A percentile compares a stretch with the other conserved stretches of the same genome.
phyloP scores from a whole-genome alignment of 2,113 vertebrate species.

The Trogon melanurus region DNA sequence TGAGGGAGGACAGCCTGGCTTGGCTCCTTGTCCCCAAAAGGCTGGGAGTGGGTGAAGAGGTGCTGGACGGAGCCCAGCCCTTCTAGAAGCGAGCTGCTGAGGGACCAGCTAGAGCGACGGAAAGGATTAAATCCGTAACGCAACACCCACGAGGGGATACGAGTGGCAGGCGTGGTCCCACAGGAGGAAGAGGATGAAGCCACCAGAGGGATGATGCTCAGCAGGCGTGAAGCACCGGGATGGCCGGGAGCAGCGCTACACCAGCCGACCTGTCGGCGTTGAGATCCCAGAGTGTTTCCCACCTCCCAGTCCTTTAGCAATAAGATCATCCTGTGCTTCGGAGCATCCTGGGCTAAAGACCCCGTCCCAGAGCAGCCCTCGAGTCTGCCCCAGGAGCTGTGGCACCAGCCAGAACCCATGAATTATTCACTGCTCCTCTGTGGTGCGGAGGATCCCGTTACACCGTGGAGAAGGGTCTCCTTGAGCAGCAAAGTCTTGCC shows the following conservation, averaged over 20 bases:
- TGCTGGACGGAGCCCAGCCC: not conserved
- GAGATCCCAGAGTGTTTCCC: not conserved
- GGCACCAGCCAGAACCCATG: not conserved
- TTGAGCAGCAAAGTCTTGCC: not conserved
- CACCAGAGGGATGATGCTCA: accelerated
- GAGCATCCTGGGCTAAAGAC: not conserved
- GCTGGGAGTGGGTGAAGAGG: not conserved
- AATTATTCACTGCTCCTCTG: not conserved
- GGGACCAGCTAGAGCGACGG: not conserved
- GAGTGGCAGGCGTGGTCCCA: not conserved
- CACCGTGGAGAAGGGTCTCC: not conserved
- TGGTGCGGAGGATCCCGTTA: not conserved
- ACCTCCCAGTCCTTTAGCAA: not conserved
- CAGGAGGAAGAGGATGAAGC: not conserved
- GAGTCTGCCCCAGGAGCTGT: not conserved
- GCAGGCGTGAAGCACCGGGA: accelerated
- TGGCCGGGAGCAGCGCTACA: accelerated
- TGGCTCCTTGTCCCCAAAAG: not conserved
- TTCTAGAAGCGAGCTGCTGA: not conserved
- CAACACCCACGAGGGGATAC: accelerated
- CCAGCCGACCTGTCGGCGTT: not conserved
- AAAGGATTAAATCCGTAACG: not conserved
- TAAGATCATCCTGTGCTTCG: not conserved
- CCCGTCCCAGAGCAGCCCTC: not conserved
- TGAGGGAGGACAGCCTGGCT: not conserved